phyloP scores from a whole-genome alignment of 1,140 invertebrate species.

The Lerema accius region DNA sequence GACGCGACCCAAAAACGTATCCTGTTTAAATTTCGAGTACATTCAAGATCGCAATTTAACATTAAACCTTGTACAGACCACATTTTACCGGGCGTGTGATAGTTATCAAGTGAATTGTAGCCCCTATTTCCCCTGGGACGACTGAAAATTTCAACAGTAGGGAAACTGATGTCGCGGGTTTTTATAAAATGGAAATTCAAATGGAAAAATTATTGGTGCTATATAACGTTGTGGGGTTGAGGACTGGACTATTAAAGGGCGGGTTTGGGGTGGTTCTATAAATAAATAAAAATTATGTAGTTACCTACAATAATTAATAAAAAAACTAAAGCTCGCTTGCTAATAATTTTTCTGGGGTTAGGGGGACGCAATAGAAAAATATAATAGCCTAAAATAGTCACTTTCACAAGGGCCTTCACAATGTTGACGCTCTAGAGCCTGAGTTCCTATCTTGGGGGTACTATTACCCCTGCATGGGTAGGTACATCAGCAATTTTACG shows the following conservation, averaged over 20 bases:
- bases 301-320: too few relatives aligned
- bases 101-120: slow-evolving; percentile 31
- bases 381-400: too few relatives aligned
- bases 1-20: slow-evolving; percentile 16
- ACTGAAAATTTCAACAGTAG: slow-evolving; percentile 36
- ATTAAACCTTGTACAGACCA: slow-evolving; percentile 27
- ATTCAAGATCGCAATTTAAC: slow-evolving; percentile 20
- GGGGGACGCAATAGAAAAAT: too few relatives aligned
- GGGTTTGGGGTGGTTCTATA: slow-evolving; percentile 4
- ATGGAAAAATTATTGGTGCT: slow-evolving; percentile 28
- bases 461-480: too few relatives aligned
- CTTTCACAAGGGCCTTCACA: too few relatives aligned
- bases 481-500: too few relatives aligned
- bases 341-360: too few relatives aligned
- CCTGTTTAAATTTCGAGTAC: slow-evolving; percentile 3
- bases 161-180: slow-evolving; percentile 25
- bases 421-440: too few relatives aligned
- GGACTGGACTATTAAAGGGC: neutral
- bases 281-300: too few relatives aligned
- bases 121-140: slow-evolving; percentile 29
- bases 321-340: too few relatives aligned
- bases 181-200: slow-evolving; percentile 34
- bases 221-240: slow-evolving; percentile 19
- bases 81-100: slow-evolving; percentile 23
- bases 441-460: too few relatives aligned